Base-by-base conservation (phyloP, 2,797 vertebrate genomes). In the Cirrhinus mrigala region DNA sequence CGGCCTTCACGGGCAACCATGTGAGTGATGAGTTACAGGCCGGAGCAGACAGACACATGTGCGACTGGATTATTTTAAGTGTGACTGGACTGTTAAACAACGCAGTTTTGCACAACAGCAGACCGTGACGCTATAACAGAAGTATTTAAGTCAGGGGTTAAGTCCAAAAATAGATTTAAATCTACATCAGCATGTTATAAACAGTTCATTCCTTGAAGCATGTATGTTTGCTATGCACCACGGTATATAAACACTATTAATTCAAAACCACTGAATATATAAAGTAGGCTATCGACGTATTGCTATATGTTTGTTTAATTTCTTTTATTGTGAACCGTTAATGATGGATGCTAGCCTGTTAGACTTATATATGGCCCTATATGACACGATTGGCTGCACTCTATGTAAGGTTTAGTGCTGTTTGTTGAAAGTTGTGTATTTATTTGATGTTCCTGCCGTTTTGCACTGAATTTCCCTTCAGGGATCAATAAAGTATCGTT, bases 21-120 rank as follows among this genome's bases (percentile, higher is more conserved):
- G 69, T 93, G 93, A 94, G 92, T 93, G 93, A 94, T 94, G 93
- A 92, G 92, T 93, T 93, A 91, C 91, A 92, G 94, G 93, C 91
- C 93, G 90, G 89, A 90, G 90, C 92, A 93, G 91, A 93, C 92
- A 91, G 29, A 82, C 80, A 70, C 44, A 15, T 74, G 69, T 85
- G 80, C 77, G 40, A 66, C 85, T 87, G 85, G 69, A 79, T 75
- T 56, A 70, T 52, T 70, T 62, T 71, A 83, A 71, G 50, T 82
- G 44, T 84, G 73, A 84, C n/a, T 69, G 82, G 52, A 64, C 37
- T 62, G 18, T 22, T 52, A 69, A 76, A 71, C 64, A 76, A 75
- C 73, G 71, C 60, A 66, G 16, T 50, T 81, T 52, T 81, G 79
- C 60, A 68, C n/a, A 46, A 73, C 78, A 48, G 66, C 79, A 81